Conservation (phyloP, 2,113 vertebrate species). For the Copsychus sechellarum region DNA sequence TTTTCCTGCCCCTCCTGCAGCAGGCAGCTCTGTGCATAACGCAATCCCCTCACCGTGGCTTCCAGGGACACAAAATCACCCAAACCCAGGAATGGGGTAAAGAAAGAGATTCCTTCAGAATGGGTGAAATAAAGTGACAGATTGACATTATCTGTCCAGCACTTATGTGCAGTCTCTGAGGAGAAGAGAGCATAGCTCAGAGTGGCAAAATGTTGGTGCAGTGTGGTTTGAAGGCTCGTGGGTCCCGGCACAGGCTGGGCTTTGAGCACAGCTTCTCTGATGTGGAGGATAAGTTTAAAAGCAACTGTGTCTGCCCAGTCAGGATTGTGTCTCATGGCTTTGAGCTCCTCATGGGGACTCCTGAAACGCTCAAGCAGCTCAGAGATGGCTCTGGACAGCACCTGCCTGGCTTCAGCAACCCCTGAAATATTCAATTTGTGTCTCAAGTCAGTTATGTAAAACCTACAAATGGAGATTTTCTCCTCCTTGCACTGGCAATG, state of each 20-base stretch:
- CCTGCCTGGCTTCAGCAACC: background rate
- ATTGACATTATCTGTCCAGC: constrained; percentile 76
- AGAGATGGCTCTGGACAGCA: constrained; percentile 39
- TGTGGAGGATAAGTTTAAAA: constrained; percentile 73
- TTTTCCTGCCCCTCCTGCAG: constrained; percentile 56
- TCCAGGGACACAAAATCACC: background rate
- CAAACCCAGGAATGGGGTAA: background rate
- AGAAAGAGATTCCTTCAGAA: constrained; percentile 12
- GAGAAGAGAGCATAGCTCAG: constrained; percentile 72
- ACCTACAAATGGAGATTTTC: constrained; percentile 54
- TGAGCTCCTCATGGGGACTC: constrained; percentile 47
- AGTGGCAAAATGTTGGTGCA: constrained; percentile 33
- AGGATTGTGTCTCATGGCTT: constrained; percentile 63
- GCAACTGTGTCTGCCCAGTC: constrained; percentile 77
- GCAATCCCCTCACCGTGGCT: background rate
- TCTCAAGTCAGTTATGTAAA: constrained; percentile 1
- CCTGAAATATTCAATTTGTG: constrained; percentile 33
- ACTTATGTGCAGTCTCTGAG: constrained; percentile 70
- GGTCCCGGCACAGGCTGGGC: background rate
- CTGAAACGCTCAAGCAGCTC: constrained; percentile 72
- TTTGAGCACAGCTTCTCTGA: constrained; percentile 70
- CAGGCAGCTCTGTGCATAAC: constrained; percentile 65
- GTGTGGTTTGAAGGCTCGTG: constrained; percentile 27
- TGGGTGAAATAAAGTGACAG: constrained; percentile 40
- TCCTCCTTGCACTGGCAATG: constrained; percentile 58